phyloP scores from a whole-genome alignment of 1,140 invertebrate genomes.

The Cydia strobilella region DNA sequence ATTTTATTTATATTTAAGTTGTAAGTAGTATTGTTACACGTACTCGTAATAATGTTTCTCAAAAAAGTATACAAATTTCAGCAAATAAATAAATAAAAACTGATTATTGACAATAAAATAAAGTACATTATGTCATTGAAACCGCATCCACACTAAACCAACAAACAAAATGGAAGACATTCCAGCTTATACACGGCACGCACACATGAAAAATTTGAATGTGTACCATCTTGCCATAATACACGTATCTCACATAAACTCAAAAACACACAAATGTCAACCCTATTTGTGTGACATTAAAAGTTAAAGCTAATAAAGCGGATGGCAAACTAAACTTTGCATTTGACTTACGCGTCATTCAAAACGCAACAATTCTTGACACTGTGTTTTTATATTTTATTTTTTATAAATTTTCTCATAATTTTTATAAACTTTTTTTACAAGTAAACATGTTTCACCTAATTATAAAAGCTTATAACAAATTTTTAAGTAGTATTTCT shows the following conservation, averaged over 20 bases:
- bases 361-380: not conserved
- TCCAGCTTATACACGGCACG: conserved; percentile 23
- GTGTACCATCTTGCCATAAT: conserved; percentile 22
- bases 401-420: not conserved
- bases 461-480: not conserved
- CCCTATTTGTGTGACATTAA: not conserved
- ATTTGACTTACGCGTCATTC: conserved; percentile 14
- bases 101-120: not conserved
- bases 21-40: no score
- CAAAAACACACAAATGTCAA: not conserved
- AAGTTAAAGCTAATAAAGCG: not conserved
- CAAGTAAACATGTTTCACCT: not conserved
- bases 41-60: no score
- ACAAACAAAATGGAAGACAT: conserved; percentile 32
- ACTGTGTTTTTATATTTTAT: conserved; percentile 11
- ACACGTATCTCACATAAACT: not conserved
- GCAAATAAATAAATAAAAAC: not conserved
- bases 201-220: conserved; percentile 32
- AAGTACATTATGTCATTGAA: not conserved
- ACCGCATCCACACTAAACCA: conserved; percentile 14
- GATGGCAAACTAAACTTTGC: not conserved
- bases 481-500: not conserved
- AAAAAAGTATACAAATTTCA: no score
- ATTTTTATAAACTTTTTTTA: not conserved
- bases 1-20: no score